Conservation (phyloP, 2,797 vertebrate genomes). For the Rhyacichthys aspro region DNA sequence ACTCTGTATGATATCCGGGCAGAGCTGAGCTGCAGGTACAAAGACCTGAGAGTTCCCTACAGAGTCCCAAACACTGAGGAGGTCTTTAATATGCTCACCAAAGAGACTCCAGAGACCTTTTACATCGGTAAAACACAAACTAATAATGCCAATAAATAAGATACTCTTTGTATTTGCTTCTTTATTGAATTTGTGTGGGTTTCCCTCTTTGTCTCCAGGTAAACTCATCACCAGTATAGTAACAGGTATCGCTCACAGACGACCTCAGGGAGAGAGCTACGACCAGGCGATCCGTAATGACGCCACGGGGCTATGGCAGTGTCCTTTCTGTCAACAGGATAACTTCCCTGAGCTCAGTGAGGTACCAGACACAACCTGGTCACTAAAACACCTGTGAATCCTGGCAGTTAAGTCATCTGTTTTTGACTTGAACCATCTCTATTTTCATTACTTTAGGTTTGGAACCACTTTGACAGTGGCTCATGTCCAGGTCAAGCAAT, state of each 20-base stretch:
- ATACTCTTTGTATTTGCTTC: background rate
- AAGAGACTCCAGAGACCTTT: slow-evolving; percentile 98
- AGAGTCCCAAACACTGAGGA: slow-evolving; percentile 96
- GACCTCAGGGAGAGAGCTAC: slow-evolving; percentile 97
- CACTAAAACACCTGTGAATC: background rate
- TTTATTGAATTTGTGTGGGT: background rate
- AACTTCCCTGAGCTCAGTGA: slow-evolving; percentile 99
- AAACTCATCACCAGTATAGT: slow-evolving; percentile 97
- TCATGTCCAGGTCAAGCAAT: slow-evolving; percentile 98
- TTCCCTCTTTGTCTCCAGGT: slow-evolving; percentile 66
- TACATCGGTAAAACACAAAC: slow-evolving; percentile 88
- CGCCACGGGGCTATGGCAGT: slow-evolving; percentile 95
- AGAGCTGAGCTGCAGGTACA: slow-evolving; percentile 97
- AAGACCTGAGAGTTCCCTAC: slow-evolving; percentile 93
- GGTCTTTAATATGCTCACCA: slow-evolving; percentile 97
- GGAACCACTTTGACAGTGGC: slow-evolving; percentile 99
- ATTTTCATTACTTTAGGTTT: slow-evolving; percentile 82
- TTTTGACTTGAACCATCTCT: background rate
- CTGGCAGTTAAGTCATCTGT: background rate
- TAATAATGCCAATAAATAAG: background rate
- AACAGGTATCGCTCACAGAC: slow-evolving; percentile 95
- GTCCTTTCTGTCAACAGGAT: slow-evolving; percentile 98
- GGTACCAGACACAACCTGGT: slow-evolving; percentile 68
- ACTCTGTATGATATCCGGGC: slow-evolving; percentile 98
- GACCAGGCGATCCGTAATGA: slow-evolving; percentile 98